Evolutionary conservation across 2,797 vertebrate species (phyloP).

Genomic region (Myoxocephalus aenaeus): DNA sequence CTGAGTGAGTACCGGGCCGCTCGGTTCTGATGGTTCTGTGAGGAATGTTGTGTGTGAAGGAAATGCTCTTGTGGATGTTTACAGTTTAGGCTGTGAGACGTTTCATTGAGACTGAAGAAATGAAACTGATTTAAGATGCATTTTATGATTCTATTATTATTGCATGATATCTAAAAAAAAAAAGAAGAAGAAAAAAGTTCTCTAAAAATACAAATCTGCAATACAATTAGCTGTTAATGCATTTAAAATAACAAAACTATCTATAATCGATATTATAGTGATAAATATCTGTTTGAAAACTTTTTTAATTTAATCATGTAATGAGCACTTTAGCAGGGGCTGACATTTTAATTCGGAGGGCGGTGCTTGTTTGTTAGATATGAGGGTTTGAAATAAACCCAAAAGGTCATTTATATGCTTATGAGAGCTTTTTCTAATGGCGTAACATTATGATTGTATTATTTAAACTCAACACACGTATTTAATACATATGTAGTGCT

Average conservation of each 20-base stretch:
- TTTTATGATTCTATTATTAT: conserved; percentile 14
- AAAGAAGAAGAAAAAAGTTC: conserved; percentile 3
- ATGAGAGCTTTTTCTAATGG: conserved; percentile 8
- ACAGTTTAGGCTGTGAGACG: conserved; percentile 2
- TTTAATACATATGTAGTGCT: not conserved
- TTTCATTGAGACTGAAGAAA: conserved; percentile 20
- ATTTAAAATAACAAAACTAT: conserved; percentile 23
- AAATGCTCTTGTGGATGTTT: conserved; percentile 15
- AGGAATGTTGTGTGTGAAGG: conserved; percentile 37
- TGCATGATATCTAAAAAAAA: not conserved
- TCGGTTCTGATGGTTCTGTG: conserved; percentile 50
- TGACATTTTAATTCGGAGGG: conserved; percentile 53
- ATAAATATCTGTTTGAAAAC: conserved; percentile 8
- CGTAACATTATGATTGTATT: not conserved
- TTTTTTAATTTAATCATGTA: not conserved
- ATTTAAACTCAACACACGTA: not conserved
- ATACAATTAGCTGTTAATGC: conserved; percentile 8
- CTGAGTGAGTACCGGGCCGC: conserved; percentile 75
- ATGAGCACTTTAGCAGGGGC: conserved; percentile 22
- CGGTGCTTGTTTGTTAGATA: conserved; percentile 34
- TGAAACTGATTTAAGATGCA: not conserved
- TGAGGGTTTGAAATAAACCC: conserved; percentile 17
- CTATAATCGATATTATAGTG: not conserved
- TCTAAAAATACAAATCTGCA: conserved; percentile 4
- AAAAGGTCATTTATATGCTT: conserved; percentile 11